phyloP scores from a whole-genome alignment of 2,797 vertebrate species.

The Alca torda region DNA sequence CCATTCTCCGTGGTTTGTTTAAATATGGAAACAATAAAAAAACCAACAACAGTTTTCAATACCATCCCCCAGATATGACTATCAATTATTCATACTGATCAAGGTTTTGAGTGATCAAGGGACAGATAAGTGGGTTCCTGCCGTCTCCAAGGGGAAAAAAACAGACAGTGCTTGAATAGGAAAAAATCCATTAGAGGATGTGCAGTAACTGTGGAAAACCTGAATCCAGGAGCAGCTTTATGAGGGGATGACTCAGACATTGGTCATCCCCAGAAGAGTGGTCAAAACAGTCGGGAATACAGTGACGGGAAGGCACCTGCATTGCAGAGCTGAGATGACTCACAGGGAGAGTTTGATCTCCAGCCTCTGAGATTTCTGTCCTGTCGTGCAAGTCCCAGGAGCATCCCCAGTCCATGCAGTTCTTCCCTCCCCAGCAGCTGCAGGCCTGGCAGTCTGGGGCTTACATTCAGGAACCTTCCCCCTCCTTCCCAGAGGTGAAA shows the following conservation, averaged over 20 bases:
- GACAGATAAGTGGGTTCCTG: neutral
- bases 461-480: neutral
- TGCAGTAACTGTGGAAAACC: neutral
- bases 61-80: neutral
- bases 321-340: slow-evolving; percentile 21
- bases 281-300: neutral
- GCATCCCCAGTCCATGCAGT: neutral
- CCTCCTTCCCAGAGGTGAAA: neutral
- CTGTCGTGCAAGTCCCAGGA: neutral
- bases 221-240: neutral
- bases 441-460: neutral
- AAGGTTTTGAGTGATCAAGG: neutral
- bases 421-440: neutral
- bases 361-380: neutral
- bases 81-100: neutral
- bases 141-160: neutral
- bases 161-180: neutral
- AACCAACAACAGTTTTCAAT: neutral
- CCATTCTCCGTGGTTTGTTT: neutral
- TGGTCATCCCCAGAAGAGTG: slow-evolving; percentile 13
- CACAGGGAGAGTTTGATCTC: neutral
- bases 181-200: neutral
- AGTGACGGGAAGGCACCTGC: neutral
- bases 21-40: neutral
- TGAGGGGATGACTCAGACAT: slow-evolving; percentile 26